Base-by-base conservation (phyloP, 2,113 vertebrate genomes). In the Hyperopisus bebe region DNA sequence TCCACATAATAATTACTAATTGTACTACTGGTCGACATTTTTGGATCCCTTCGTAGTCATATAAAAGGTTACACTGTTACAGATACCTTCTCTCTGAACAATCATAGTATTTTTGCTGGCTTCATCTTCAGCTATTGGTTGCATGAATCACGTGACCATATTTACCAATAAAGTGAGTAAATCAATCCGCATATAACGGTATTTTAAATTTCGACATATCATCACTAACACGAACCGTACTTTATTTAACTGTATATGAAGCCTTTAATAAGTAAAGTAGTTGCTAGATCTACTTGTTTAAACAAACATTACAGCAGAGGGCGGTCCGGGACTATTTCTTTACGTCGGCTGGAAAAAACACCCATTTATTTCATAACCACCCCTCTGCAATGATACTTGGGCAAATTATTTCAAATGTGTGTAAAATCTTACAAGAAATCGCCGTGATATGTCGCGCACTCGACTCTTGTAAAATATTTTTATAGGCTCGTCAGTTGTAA, bases 81-180 rank as follows among this genome's bases (percentile, higher is more conserved):
- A 95, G 96, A 96, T 97, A 97, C 97, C 97, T 96, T 96, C 96
- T 95, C 97, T 96, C 96, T 95, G 97, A 97, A 98, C 97, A 97
- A 97, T 97, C 97, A 97, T 97, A 97, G 97, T 97, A 98, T 98
- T 97, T 96, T 98, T 97, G 97, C 98, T 97, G 97, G 94, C 97
- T 97, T 96, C 97, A 96, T 96, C 96, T 95, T 95, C 97, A 94
- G 97, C 97, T 97, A 99, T 99, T 99, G 98, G 98, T 98, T 97
- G 97, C 96, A 95, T 95, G 94, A 96, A 96, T 98, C 98, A 99
- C 98, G 98, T 99, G 98, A 97, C 97, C 97, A 97, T 99, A 99
- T 99, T 99, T 99, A 99, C 98, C 97, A 99, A 99, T 98, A 98
- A 97, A 96, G 94, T 91, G 96, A 98, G 97, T 99, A 98, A 99